Conservation (phyloP, 1,140 invertebrate genomes). For the Psilanteris sp. region DNA sequence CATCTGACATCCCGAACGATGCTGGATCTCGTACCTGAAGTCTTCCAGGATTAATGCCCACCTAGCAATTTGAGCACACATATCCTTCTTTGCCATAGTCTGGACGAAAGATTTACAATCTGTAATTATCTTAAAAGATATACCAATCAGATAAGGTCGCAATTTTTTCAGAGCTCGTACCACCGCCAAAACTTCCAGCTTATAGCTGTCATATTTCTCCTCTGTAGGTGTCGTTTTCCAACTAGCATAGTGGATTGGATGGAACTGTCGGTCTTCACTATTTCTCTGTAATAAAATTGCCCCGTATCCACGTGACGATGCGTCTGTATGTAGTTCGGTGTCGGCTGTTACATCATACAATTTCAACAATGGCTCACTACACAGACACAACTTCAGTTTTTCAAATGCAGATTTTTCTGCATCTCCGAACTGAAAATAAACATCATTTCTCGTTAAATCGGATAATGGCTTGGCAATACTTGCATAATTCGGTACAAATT, state of each 20-base stretch:
- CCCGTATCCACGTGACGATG: slow-evolving; percentile 3
- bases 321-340: slow-evolving; percentile 26
- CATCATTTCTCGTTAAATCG: slow-evolving; percentile 3
- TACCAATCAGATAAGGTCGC: neutral
- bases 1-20: neutral
- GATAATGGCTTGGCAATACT: slow-evolving; percentile 3
- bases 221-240: slow-evolving; percentile 4
- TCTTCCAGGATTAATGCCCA: neutral
- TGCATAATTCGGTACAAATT: neutral
- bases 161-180: neutral
- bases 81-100: neutral
- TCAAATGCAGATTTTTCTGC: neutral
- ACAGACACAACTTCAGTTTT: neutral
- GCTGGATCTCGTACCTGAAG: neutral
- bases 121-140: neutral
- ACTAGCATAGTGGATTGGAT: slow-evolving; percentile 2
- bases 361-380: slow-evolving; percentile 4
- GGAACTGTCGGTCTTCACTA: slow-evolving; percentile 3
- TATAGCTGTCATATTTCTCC: slow-evolving; percentile 2
- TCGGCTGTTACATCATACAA: slow-evolving; percentile 9
- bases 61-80: neutral
- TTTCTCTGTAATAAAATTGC: slow-evolving; percentile 10
- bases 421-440: slow-evolving; percentile 2
- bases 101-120: neutral
- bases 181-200: neutral